Evolutionary conservation across 2,113 vertebrate species (phyloP).

Genomic region (Excalfactoria chinensis): DNA sequence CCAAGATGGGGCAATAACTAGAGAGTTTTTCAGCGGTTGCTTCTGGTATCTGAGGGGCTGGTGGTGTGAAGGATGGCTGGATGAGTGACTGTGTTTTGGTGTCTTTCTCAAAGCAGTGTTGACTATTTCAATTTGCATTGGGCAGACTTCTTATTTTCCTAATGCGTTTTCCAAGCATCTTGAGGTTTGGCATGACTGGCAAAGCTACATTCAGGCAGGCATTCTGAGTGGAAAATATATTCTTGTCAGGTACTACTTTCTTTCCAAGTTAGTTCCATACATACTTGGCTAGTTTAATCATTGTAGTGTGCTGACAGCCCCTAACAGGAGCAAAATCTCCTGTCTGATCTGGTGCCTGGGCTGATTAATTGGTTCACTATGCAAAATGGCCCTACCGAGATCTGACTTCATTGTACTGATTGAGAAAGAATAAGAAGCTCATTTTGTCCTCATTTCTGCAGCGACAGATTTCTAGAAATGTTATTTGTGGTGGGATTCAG

Average conservation of each 20-base stretch:
- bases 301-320: slow-evolving; percentile 35
- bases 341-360: slow-evolving; percentile 39
- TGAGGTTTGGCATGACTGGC: background rate
- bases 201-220: background rate
- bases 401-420: background rate
- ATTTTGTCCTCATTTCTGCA: slow-evolving; percentile 21
- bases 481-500: slow-evolving; percentile 4
- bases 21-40: background rate
- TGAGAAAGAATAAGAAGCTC: slow-evolving; percentile 11
- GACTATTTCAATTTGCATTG: background rate
- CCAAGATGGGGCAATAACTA: background rate
- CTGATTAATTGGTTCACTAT: slow-evolving; percentile 51
- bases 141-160: background rate
- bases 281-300: slow-evolving; percentile 46
- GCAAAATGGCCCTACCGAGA: slow-evolving; percentile 34
- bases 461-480: background rate
- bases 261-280: slow-evolving; percentile 27
- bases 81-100: background rate
- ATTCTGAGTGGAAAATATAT: slow-evolving; percentile 10
- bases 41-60: background rate
- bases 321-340: background rate
- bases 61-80: background rate
- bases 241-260: slow-evolving; percentile 35
- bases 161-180: background rate
- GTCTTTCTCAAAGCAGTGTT: background rate